Evolutionary conservation across 2,797 vertebrate genomes (phyloP).

Genomic region (Galaxias olidus): DNA sequence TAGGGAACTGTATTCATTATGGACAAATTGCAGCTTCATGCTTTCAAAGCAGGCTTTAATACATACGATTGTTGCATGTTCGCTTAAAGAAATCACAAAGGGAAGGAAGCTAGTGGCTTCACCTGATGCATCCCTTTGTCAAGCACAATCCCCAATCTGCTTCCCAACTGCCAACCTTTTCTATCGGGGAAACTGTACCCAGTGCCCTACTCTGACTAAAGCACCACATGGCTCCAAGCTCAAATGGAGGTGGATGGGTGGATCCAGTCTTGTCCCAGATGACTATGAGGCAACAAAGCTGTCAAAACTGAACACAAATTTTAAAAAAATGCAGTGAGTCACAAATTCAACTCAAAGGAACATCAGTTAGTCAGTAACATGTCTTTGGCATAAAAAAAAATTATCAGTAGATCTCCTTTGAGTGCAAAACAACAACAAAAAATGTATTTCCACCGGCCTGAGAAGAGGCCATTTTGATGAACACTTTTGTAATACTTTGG

Average conservation of each 20-base stretch:
- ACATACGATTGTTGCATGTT: too few species aligned
- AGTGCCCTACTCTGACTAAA: constrained; percentile 35
- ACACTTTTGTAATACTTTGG: constrained; percentile 36
- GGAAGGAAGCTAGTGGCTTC: too few species aligned
- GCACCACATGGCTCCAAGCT: constrained; percentile 58
- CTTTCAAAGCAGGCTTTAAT: too few species aligned
- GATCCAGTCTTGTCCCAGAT: constrained; percentile 77
- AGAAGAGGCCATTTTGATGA: constrained; percentile 59
- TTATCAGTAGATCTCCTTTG: constrained; percentile 77
- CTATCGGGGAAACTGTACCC: constrained; percentile 13
- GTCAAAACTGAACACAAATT: constrained; percentile 43
- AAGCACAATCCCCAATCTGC: too few species aligned
- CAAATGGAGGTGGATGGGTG: constrained; percentile 53
- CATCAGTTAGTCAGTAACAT: constrained; percentile 45
- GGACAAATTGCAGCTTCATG: too few species aligned
- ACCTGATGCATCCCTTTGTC: too few species aligned
- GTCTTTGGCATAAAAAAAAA: constrained; percentile 51
- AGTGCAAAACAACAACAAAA: constrained; percentile 66
- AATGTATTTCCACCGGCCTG: constrained; percentile 65
- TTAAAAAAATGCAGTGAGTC: constrained; percentile 57
- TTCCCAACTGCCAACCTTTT: constrained; percentile 3
- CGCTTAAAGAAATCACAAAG: too few species aligned
- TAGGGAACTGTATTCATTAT: too few species aligned
- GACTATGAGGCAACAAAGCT: constrained; percentile 42
- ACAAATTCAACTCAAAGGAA: constrained; percentile 61